phyloP scores from a whole-genome alignment of 2,888 invertebrate genomes.

The Microplitis deprimator region DNA sequence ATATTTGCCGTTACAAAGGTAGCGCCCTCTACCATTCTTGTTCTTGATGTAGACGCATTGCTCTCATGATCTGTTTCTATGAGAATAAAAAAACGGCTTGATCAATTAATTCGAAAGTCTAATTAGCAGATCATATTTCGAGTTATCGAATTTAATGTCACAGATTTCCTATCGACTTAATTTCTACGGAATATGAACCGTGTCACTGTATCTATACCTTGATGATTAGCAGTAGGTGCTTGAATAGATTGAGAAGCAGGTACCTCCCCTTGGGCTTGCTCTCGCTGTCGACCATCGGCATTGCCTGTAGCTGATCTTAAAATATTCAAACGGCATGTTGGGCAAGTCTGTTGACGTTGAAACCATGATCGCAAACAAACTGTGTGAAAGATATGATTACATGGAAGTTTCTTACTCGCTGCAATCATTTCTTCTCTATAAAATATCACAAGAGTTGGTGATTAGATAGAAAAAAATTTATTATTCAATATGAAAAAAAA shows the following conservation, averaged over 20 bases:
- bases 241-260: slow-evolving; percentile 61
- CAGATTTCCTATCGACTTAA: too few relatives aligned
- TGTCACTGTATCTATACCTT: slow-evolving; percentile 24
- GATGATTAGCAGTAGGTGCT: slow-evolving; percentile 51
- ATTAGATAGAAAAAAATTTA: too few relatives aligned
- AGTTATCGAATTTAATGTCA: background rate
- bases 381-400: slow-evolving; percentile 99
- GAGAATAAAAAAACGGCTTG: background rate
- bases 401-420: slow-evolving; percentile 95
- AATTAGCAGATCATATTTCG: too few relatives aligned
- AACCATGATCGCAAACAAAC: slow-evolving; percentile 99
- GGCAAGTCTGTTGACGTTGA: slow-evolving; percentile 99
- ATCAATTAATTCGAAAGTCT: too few relatives aligned
- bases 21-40: slow-evolving; percentile 39
- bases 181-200: too few relatives aligned
- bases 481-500: slow-evolving; percentile 15
- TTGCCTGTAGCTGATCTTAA: slow-evolving; percentile 70
- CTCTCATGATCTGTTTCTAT: slow-evolving; percentile 27
- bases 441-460: slow-evolving; percentile 4
- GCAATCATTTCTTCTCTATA: slow-evolving; percentile 79
- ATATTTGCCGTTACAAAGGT: slow-evolving; percentile 60
- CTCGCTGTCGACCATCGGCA: slow-evolving; percentile 62
- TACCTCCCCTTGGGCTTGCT: slow-evolving; percentile 62
- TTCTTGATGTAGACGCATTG: slow-evolving; percentile 24
- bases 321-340: slow-evolving; percentile 96